phyloP scores from a whole-genome alignment of 2,888 invertebrate species.

The Macaria liturata region DNA sequence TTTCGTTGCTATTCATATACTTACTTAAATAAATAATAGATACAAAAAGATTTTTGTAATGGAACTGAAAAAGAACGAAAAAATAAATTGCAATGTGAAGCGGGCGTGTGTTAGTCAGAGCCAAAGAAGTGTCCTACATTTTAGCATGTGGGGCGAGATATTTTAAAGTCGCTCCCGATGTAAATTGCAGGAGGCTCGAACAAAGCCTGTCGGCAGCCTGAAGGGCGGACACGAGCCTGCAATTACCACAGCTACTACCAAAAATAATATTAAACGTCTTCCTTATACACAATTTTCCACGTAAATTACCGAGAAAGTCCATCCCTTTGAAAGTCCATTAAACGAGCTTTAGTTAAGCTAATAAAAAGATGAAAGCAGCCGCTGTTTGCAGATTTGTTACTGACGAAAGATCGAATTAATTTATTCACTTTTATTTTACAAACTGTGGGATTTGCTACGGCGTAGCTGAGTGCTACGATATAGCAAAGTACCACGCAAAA shows the following conservation, averaged over 20 bases:
- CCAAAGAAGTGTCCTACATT: constrained; percentile 17
- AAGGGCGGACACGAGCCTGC: constrained; percentile 32
- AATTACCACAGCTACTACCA: constrained; percentile 17
- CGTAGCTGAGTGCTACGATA: constrained; percentile 1
- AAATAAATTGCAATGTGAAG: constrained; percentile 6
- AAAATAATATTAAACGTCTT: constrained; percentile 29
- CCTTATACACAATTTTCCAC: constrained; percentile 29
- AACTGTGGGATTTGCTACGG: not conserved
- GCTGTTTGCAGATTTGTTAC: constrained; percentile 25
- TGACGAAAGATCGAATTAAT: constrained; percentile 19
- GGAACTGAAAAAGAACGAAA: not conserved
- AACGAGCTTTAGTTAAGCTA: constrained; percentile 30
- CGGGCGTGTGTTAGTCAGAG: constrained; percentile 1
- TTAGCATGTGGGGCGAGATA: constrained; percentile 23
- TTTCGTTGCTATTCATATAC: no score
- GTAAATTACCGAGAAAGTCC: constrained; percentile 25
- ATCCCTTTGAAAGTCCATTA: constrained; percentile 26
- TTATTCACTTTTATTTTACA: constrained; percentile 16
- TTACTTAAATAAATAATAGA: no score
- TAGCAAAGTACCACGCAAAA: not conserved
- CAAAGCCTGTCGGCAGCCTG: constrained; percentile 41
- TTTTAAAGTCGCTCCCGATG: constrained; percentile 56
- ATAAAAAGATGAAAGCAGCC: constrained; percentile 26
- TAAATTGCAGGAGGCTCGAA: constrained; percentile 60
- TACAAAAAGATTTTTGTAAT: no score